Conservation (phyloP, 2,888 invertebrate genomes). For the Tortricodes alternella region DNA sequence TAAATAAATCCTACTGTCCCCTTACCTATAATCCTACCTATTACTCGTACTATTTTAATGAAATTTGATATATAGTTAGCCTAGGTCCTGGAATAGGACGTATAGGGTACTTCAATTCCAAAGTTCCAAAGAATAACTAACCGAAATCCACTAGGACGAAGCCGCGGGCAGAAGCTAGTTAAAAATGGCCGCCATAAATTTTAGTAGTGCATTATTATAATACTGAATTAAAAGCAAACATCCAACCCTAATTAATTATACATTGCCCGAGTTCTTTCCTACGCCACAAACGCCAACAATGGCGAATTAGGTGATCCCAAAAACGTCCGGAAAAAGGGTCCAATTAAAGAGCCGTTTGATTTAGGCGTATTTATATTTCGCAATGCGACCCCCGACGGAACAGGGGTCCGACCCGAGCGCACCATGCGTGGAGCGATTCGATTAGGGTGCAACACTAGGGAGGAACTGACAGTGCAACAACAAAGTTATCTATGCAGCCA, state of each 20-base stretch:
- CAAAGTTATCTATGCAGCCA: conserved; percentile 40
- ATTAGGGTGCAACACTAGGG: conserved; percentile 80
- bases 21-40: too few species aligned
- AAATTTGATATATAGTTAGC: too few species aligned
- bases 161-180: too few species aligned
- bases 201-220: not conserved
- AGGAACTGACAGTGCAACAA: conserved; percentile 72
- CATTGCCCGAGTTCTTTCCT: conserved; percentile 23
- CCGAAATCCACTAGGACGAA: too few species aligned
- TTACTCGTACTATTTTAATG: too few species aligned
- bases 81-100: too few species aligned
- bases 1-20: too few species aligned
- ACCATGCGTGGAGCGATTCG: conserved; percentile 78
- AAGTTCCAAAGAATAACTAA: too few species aligned
- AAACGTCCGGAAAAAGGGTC: conserved; percentile 64
- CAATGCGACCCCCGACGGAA: conserved; percentile 67
- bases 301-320: conserved; percentile 72
- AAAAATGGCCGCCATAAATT: not conserved
- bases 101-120: too few species aligned
- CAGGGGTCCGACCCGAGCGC: conserved; percentile 70
- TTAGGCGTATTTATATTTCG: conserved; percentile 78
- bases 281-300: conserved; percentile 52
- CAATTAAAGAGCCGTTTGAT: conserved; percentile 77
- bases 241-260: conserved; percentile 24
- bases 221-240: conserved; percentile 11